Conservation (phyloP, 2,888 invertebrate genomes). For the Mythimna loreyi region DNA sequence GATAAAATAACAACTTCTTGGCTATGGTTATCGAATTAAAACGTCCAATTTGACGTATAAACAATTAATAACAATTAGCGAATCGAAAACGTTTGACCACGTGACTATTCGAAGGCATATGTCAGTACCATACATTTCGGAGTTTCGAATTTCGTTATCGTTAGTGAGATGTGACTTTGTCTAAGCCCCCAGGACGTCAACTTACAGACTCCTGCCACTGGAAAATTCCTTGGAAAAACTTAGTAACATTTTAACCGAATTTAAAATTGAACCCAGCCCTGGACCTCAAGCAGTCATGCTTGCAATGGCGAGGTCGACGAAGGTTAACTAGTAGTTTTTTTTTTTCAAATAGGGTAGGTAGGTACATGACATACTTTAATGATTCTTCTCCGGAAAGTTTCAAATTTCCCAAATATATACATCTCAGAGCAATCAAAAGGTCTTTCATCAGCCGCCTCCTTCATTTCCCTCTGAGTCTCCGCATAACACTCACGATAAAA, state of each 20-base stretch:
- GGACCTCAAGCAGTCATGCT: background rate
- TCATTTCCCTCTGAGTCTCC: slow-evolving; percentile 93
- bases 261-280: background rate
- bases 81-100: no score
- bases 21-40: no score
- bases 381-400: slow-evolving; percentile 94
- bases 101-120: no score
- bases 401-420: slow-evolving; percentile 97
- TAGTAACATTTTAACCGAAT: background rate
- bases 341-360: background rate
- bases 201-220: background rate
- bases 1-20: no score
- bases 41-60: no score
- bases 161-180: no score
- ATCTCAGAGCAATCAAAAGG: slow-evolving; percentile 96
- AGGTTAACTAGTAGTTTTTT: background rate
- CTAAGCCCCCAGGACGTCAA: no score
- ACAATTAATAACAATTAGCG: no score
- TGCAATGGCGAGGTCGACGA: background rate
- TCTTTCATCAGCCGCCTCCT: slow-evolving; percentile 92
- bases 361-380: slow-evolving; percentile 93
- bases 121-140: no score
- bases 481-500: slow-evolving; percentile 88
- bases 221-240: background rate
- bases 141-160: no score